phyloP scores from a whole-genome alignment of 2,888 invertebrate genomes.

The Leucophenga maculata region DNA sequence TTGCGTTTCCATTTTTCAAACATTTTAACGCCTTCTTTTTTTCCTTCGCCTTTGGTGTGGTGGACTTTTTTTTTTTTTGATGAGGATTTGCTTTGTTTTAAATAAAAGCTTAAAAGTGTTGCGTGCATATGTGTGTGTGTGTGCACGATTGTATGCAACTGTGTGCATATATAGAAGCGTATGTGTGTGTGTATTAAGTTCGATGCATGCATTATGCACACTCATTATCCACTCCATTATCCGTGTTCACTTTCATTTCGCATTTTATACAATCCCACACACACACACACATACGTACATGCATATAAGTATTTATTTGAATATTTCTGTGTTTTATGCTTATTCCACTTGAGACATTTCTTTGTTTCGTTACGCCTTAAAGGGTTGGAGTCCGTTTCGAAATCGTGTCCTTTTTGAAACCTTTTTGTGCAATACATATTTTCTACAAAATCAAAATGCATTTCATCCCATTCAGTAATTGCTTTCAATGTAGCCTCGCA shows the following conservation, averaged over 20 bases:
- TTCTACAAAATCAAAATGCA: no score
- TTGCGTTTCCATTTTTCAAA: constrained; percentile 53
- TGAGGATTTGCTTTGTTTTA: constrained; percentile 23
- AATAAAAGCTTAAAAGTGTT: constrained; percentile 22
- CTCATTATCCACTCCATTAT: constrained; percentile 63
- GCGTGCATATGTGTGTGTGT: background rate
- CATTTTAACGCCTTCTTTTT: constrained; percentile 48
- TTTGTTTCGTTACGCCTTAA: constrained; percentile 52
- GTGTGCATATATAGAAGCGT: background rate
- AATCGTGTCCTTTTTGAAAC: background rate
- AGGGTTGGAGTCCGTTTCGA: background rate
- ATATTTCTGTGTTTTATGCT: constrained; percentile 29
- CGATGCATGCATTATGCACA: constrained; percentile 60
- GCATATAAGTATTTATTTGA: constrained; percentile 32
- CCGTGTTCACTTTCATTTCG: constrained; percentile 66
- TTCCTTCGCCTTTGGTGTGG: constrained; percentile 10
- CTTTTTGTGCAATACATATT: background rate
- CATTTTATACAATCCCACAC: constrained; percentile 35
- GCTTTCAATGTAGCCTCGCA: background rate
- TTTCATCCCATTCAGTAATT: background rate
- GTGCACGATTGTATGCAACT: background rate
- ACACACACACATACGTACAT: constrained; percentile 21
- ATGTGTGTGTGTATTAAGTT: background rate
- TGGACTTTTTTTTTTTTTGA: constrained; percentile 29
- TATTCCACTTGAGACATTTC: constrained; percentile 62